Base-by-base conservation (phyloP, 2,888 invertebrate species). In the Synergus japonicus region DNA sequence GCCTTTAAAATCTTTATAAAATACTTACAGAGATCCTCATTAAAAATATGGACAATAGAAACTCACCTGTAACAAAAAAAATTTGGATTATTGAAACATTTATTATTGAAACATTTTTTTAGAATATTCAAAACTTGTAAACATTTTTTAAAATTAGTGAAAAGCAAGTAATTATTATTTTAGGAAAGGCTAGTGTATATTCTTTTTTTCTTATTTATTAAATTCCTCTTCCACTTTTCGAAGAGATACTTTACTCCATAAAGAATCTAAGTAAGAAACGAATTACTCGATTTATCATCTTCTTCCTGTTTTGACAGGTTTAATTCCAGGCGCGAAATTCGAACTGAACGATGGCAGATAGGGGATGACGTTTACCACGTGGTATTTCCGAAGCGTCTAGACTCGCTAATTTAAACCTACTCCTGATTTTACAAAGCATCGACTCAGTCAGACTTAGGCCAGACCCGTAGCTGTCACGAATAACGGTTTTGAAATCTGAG, bases 351-450 rank as follows among this genome's bases (percentile, higher is more conserved):
- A 69, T 78, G 66, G 41, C 67, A 81, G 65, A 54, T 37, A 22
- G 58, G 54, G 65, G 65, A 77, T 82, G 87, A 87, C 83, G 85
- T 79, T 84, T 77, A 76, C 77, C 86, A 86, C 85, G 86, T 85
- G 88, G 85, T 86, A 89, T 88, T 87, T 87, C 83, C 84, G 84
- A 83, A 83, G 84, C 86, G 88, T 89, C 89, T 89, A 88, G 89
- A 89, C 89, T 85, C 86, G 83, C 86, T 88, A 89, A 89, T 89
- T 88, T 89, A 89, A 87, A 88, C 88, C 85, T 83, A 86, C 86
- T 87, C 82, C 83, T 84, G 84, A 80, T 84, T 86, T 85, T 82
- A 85, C 82, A 80, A 79, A 73, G 78, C 82, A 85, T 83, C 54
- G 43, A 76, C 22, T 82, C 66, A 80, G 82, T 79, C 29, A 29